These are phyloP conservation scores for Sebastes ruberrimus DNA, from an alignment of 2,797 vertebrate species.

Conservation along the genomic window DNA sequence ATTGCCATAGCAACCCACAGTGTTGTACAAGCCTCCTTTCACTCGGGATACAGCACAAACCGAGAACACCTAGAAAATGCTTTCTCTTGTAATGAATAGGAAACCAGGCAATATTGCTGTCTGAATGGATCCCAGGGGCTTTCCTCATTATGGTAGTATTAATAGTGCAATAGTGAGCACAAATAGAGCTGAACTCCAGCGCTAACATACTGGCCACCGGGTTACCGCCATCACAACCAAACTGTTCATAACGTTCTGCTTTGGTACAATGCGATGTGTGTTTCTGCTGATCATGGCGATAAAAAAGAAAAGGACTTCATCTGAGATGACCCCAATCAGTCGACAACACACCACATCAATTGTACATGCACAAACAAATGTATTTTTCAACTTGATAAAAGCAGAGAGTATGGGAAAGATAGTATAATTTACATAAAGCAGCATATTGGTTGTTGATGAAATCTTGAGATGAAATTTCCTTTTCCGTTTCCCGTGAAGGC, in stretches of 20 bases:
- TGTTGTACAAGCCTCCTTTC: slow-evolving; percentile 19
- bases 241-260: slow-evolving; percentile 11
- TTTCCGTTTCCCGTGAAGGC: background rate
- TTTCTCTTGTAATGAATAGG: slow-evolving; percentile 46
- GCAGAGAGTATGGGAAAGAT: background rate
- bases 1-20: slow-evolving; percentile 39
- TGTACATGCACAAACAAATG: background rate
- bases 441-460: slow-evolving; percentile 37
- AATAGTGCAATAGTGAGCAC: slow-evolving; percentile 30
- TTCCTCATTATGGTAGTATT: slow-evolving; percentile 41
- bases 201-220: background rate
- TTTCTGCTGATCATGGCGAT: slow-evolving; percentile 1
- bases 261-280: background rate
- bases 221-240: slow-evolving; percentile 13
- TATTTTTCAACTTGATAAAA: slow-evolving; percentile 25
- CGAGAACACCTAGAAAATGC: slow-evolving; percentile 36
- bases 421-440: slow-evolving; percentile 32
- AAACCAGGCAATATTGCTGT: slow-evolving; percentile 29
- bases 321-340: slow-evolving; percentile 29
- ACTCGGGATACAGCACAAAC: slow-evolving; percentile 21
- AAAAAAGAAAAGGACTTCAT: slow-evolving; percentile 35
- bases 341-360: background rate
- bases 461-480: slow-evolving; percentile 15
- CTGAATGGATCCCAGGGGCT: slow-evolving; percentile 47
- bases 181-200: slow-evolving; percentile 37